Conservation (phyloP, 2,113 vertebrate genomes). For the Thryonomys swinderianus region DNA sequence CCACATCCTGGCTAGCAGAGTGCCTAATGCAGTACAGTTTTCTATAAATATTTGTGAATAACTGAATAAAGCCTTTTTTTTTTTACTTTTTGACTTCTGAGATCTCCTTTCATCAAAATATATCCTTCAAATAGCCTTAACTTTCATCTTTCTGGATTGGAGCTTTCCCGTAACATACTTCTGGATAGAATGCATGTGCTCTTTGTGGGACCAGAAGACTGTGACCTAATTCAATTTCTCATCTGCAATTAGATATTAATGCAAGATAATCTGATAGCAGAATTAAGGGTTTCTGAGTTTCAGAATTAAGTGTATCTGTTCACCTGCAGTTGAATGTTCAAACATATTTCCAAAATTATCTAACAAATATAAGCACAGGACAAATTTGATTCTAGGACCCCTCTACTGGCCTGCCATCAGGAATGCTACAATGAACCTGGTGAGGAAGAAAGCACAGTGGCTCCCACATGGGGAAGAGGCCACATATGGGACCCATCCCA, state of each 20-base stretch:
- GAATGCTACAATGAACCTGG: not conserved
- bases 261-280: not conserved
- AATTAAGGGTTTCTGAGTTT: conserved; percentile 19
- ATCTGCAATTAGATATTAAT: not conserved
- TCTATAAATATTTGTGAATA: not conserved
- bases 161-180: not conserved
- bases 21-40: not conserved
- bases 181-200: not conserved
- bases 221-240: not conserved
- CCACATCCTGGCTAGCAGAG: not conserved
- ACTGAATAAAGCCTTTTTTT: not conserved
- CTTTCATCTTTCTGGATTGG: not conserved
- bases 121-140: not conserved
- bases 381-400: conserved; percentile 1
- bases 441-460: not conserved
- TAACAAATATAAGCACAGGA: not conserved
- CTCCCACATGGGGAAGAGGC: conserved; percentile 15
- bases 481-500: conserved; percentile 60
- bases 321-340: not conserved
- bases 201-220: not conserved
- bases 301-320: not conserved
- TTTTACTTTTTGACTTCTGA: not conserved
- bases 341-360: not conserved
- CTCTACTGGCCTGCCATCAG: conserved; percentile 36
- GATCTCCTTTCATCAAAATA: not conserved